A percentile compares a stretch with the other conserved stretches of the same genome.
Evolutionary conservation across 2,888 invertebrate species (phyloP).

Genomic region (Melangyna quadrimaculata): DNA sequence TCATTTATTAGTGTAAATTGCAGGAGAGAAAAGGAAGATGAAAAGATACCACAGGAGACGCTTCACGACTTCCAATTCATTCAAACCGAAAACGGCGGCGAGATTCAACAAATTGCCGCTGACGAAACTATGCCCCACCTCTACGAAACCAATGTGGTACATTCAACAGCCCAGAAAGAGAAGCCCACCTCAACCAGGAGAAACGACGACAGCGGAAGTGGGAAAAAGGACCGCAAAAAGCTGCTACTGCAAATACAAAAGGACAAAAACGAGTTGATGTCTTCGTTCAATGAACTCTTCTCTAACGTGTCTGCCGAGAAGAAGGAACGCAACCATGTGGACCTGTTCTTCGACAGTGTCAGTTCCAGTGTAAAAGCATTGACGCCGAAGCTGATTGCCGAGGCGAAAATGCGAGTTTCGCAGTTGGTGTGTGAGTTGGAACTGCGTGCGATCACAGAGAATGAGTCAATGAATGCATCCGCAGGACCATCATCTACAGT

Average conservation of each 20-base stretch:
- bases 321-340: slow-evolving; percentile 76
- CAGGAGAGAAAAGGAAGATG: slow-evolving; percentile 28
- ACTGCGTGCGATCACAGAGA: slow-evolving; percentile 74
- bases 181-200: neutral
- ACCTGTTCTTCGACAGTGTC: slow-evolving; percentile 75
- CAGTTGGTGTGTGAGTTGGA: slow-evolving; percentile 75
- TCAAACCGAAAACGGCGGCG: slow-evolving; percentile 32
- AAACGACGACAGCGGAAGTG: neutral
- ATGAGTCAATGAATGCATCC: slow-evolving; percentile 13
- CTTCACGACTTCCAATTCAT: slow-evolving; percentile 54
- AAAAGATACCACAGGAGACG: neutral
- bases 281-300: slow-evolving; percentile 78
- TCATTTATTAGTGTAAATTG: neutral
- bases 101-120: neutral
- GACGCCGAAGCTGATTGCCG: slow-evolving; percentile 74
- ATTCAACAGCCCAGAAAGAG: neutral
- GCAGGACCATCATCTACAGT: slow-evolving; percentile 35
- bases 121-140: slow-evolving; percentile 14
- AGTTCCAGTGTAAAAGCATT: slow-evolving; percentile 74
- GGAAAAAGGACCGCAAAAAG: slow-evolving; percentile 75
- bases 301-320: slow-evolving; percentile 71
- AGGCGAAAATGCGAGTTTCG: slow-evolving; percentile 75
- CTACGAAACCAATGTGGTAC: slow-evolving; percentile 2
- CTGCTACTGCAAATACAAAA: slow-evolving; percentile 77
- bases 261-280: slow-evolving; percentile 78